Evolutionary conservation across 92 coral and sea anemone species (phyloP), one percentile per base, ranked within the genome.

Genomic region (Isaurus tuberculatus): DNA sequence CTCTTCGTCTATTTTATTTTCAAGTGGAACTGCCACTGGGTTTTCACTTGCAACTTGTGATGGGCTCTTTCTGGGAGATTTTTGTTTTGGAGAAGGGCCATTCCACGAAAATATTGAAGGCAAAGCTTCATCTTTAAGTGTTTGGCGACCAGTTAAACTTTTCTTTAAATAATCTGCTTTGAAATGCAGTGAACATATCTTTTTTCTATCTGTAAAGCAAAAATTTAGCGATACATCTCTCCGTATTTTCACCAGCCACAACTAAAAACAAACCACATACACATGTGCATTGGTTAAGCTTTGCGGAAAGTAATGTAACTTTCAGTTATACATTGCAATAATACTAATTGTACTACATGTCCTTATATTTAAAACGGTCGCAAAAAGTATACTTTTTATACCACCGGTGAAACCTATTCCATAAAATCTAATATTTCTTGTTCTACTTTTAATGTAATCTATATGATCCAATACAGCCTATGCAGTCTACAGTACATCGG

Each of bases 161-260:
- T 20, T 51, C 8, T 46, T 68, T 70, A 86, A 86, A 40, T 86
- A 73, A 70, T 28, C 28, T 37, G 61, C 68, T 80, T 66, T 65
- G 68, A 86, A 86, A 19, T 86, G 89, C 79, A 79, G 30, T 23
- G 57, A 86, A 60, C 85, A 86, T 69, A 86, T 86, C 79, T 86
- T 69, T 29, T 79, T 80, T 70, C 65, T 51, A 31, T 86, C 27
- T 20, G 81, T 79, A 34, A 86, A 79, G 51, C 65, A 61, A 80
- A 86, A 86, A 22, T 72, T 34, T 67, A 68, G 72, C 20, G 79
- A 86, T 6, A 53, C 53, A 26, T 86, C 86, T 61, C 71, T 61
- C 66, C 26, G 78, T 49, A 79, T 79, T 79, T 79, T 86, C 31
- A 79, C 73, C 8, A 79, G 86, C 86, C 86, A 79, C 26, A 44